These are phyloP conservation scores for Pipistrellus pygmaeus DNA, from an alignment of 2,797 vertebrate species.

Conservation along the genomic window DNA sequence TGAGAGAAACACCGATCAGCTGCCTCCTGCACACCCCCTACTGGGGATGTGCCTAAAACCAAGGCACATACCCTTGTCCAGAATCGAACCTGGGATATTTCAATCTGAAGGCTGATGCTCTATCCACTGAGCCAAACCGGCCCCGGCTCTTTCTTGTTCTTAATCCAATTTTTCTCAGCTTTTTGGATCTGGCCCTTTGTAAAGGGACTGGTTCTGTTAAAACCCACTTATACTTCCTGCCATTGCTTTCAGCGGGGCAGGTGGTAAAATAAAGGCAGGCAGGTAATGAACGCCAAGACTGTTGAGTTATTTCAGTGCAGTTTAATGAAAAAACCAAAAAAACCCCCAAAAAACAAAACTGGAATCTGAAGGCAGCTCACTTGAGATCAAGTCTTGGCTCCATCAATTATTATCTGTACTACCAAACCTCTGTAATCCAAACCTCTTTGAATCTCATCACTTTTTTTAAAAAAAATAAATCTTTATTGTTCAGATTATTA, in stretches of 20 bases:
- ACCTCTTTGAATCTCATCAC: not conserved
- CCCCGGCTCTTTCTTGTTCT: not conserved
- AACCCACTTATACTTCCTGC: not conserved
- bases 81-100: too few species aligned
- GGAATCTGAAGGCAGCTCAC: not conserved
- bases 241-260: not conserved
- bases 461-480: not conserved
- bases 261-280: not conserved
- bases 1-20: too few species aligned
- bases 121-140: too few species aligned
- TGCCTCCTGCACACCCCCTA: too few species aligned
- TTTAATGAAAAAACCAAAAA: not conserved
- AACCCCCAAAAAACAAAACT: not conserved
- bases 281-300: not conserved
- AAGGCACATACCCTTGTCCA: too few species aligned
- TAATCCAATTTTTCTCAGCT: not conserved
- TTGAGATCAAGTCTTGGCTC: not conserved
- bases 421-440: not conserved
- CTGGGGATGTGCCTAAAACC: too few species aligned
- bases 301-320: not conserved
- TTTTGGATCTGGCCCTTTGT: conserved; percentile 3
- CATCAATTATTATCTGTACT: not conserved
- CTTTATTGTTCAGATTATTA: too few species aligned
- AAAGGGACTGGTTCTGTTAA: not conserved
- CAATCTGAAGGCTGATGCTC: too few species aligned